These are phyloP conservation scores for Neodiprion virginianus DNA, from an alignment of 1,140 invertebrate genomes.

Conservation along the genomic window DNA sequence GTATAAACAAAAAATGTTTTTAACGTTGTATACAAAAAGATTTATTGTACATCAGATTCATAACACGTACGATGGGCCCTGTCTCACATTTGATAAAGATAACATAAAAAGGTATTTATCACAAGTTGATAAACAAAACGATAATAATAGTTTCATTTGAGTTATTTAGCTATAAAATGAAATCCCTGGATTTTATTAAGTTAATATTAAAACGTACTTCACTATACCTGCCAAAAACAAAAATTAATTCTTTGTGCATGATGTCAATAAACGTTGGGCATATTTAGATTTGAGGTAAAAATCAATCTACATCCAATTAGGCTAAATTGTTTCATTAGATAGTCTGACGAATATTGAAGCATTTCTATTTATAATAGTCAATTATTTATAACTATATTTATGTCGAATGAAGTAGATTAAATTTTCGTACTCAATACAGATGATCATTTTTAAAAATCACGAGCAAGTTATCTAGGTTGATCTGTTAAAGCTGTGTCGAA, in stretches of 20 bases:
- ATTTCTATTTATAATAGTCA: not conserved
- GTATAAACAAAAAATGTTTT: not conserved
- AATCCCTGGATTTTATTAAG: not conserved
- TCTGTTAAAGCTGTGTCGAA: not conserved
- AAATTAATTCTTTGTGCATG: not conserved
- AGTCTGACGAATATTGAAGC: not conserved
- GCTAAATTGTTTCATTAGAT: not conserved
- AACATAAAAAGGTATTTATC: slow-evolving; percentile 20
- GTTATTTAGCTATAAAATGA: not conserved
- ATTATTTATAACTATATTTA: not conserved
- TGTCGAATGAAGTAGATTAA: not conserved
- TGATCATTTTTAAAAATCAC: not conserved
- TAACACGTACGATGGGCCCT: slow-evolving; percentile 11
- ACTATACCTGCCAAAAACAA: not conserved
- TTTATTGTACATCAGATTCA: slow-evolving; percentile 17
- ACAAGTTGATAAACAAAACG: slow-evolving; percentile 23
- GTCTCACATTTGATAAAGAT: slow-evolving; percentile 4
- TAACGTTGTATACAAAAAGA: slow-evolving; percentile 17
- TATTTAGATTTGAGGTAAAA: not conserved
- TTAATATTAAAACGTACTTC: not conserved
- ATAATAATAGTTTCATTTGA: not conserved
- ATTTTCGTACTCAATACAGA: not conserved
- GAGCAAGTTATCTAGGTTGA: not conserved
- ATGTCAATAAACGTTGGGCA: not conserved
- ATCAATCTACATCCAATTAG: not conserved